These are phyloP conservation scores for Orussus abietinus DNA, from an alignment of 1,140 invertebrate genomes.

Conservation along the genomic window DNA sequence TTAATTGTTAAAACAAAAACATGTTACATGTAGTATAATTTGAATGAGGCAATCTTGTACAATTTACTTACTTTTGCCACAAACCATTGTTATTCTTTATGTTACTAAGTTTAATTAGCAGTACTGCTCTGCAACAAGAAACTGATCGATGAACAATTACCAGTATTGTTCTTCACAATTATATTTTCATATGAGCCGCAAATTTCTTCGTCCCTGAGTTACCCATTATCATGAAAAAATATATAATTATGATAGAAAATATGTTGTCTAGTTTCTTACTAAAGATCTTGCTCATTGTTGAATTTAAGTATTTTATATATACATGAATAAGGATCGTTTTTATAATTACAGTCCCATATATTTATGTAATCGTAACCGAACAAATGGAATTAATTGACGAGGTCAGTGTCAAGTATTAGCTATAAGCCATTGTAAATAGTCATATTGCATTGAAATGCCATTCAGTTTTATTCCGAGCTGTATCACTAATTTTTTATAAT, in stretches of 20 bases:
- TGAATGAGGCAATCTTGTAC: too few species aligned
- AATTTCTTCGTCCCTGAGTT: too few species aligned
- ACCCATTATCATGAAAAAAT: too few species aligned
- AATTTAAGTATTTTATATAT: constrained; percentile 1
- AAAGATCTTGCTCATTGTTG: background rate
- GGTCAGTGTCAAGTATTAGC: background rate
- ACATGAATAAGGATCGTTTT: background rate
- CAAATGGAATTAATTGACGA: background rate
- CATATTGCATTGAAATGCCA: too few species aligned
- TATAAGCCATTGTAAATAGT: too few species aligned
- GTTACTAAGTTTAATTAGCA: background rate
- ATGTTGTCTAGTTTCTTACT: background rate
- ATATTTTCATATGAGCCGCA: too few species aligned
- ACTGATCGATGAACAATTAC: background rate
- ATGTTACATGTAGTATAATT: too few species aligned
- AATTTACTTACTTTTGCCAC: too few species aligned
- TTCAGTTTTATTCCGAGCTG: too few species aligned
- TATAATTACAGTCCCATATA: background rate
- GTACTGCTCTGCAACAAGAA: background rate
- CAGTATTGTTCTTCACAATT: background rate
- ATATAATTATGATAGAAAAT: background rate
- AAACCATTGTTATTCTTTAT: background rate
- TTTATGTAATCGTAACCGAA: background rate
- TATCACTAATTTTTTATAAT: too few species aligned
- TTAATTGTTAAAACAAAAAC: too few species aligned